Evolutionary conservation across 2,113 vertebrate genomes (phyloP).

Genomic region (Nothoprocta perdicaria): DNA sequence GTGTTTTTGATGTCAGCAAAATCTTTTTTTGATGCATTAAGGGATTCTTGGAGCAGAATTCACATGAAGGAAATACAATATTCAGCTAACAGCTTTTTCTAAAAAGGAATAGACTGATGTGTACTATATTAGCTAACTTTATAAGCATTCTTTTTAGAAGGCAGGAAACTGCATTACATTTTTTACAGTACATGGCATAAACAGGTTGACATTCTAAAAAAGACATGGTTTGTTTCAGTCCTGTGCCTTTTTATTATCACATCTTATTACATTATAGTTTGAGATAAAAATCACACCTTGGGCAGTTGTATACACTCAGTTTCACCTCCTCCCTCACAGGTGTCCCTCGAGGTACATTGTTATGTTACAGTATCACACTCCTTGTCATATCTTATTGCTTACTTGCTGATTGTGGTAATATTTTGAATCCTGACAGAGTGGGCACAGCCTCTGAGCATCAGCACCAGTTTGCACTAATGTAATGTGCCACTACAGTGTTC

Average conservation of each 20-base stretch:
- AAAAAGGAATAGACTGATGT: neutral
- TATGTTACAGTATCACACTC: constrained; percentile 36
- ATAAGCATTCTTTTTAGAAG: constrained; percentile 31
- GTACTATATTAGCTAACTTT: constrained; percentile 19
- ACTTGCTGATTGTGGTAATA: constrained; percentile 24
- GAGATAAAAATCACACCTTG: constrained; percentile 66
- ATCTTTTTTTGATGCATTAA: neutral
- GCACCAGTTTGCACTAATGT: constrained; percentile 59
- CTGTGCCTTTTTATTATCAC: constrained; percentile 65
- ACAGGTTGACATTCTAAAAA: constrained; percentile 26
- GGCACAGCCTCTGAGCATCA: constrained; percentile 53
- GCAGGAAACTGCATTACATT: neutral
- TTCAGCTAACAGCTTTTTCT: neutral
- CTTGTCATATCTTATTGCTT: constrained; percentile 25
- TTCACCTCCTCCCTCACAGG: constrained; percentile 58
- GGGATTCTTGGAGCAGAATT: neutral
- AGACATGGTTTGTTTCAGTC: constrained; percentile 24
- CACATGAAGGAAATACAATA: neutral
- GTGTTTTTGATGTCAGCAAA: neutral
- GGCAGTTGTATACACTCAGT: constrained; percentile 57
- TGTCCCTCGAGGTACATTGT: constrained; percentile 29
- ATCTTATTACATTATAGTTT: constrained; percentile 64
- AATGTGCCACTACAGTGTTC: constrained; percentile 59
- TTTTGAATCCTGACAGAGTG: constrained; percentile 47
- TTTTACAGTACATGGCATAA: neutral